A percentile compares a stretch with the other conserved stretches of the same genome.
phyloP scores from a whole-genome alignment of 2,113 vertebrate species.

The Hyperopisus bebe region DNA sequence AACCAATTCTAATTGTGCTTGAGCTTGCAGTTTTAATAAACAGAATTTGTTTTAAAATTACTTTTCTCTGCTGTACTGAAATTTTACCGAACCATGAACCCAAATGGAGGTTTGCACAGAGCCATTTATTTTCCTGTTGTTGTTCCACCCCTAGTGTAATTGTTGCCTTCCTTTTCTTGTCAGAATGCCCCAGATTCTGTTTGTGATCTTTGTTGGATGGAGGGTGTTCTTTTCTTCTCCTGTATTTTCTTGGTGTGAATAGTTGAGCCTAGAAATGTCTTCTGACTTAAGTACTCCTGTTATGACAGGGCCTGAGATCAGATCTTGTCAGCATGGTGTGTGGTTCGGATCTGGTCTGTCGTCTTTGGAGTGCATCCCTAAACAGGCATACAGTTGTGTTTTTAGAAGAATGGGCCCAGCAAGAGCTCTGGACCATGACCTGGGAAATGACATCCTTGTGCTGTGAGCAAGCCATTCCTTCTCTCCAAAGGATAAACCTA shows the following conservation, averaged over 20 bases:
- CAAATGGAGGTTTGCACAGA: neutral
- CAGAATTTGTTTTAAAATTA: neutral
- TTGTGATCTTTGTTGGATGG: neutral
- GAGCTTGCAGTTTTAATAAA: neutral
- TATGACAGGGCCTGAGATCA: neutral
- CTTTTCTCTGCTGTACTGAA: neutral
- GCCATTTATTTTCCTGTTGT: neutral
- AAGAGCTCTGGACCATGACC: neutral
- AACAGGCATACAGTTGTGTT: neutral
- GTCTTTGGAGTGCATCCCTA: neutral
- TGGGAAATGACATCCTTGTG: neutral
- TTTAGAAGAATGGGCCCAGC: neutral
- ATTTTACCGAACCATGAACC: neutral
- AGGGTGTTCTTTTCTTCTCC: neutral
- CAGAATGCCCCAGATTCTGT: neutral
- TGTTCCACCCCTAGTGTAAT: neutral
- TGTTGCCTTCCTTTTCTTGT: neutral
- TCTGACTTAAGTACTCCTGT: neutral
- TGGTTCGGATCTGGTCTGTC: neutral
- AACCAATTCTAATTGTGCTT: neutral
- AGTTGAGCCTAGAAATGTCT: neutral
- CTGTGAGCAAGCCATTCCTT: neutral
- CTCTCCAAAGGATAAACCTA: neutral
- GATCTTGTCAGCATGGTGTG: neutral
- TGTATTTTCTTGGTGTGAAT: neutral